A percentile compares a stretch with the other conserved stretches of the same genome.
Conservation (phyloP, 2,888 invertebrate genomes). For the Coelopa pilipes region DNA sequence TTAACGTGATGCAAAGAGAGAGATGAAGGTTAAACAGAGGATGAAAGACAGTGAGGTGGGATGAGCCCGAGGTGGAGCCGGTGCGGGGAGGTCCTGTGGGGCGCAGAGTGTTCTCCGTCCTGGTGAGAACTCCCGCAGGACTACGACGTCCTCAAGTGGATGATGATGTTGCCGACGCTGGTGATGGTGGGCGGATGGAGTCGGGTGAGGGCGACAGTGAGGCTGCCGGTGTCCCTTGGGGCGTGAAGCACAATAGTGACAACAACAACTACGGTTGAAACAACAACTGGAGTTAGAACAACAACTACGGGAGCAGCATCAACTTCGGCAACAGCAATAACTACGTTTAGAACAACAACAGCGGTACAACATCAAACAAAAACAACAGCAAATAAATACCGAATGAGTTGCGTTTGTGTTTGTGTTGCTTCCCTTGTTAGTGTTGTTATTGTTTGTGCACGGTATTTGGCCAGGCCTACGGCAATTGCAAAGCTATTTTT, state of each 20-base stretch:
- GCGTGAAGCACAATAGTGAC: too few relatives aligned
- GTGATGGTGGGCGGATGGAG: background rate
- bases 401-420: constrained; percentile 2
- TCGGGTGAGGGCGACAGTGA: too few relatives aligned
- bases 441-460: background rate
- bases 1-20: background rate
- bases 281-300: too few relatives aligned
- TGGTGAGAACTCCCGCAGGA: background rate
- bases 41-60: background rate
- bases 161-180: background rate
- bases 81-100: too few relatives aligned
- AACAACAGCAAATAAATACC: constrained; percentile 15
- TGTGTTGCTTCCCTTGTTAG: background rate
- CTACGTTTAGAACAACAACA: background rate
- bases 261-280: too few relatives aligned
- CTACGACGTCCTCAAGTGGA: background rate
- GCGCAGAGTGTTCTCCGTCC: too few relatives aligned
- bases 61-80: background rate
- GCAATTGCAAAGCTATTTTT: constrained; percentile 44
- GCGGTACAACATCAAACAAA: background rate
- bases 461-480: constrained; percentile 34
- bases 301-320: background rate
- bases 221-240: too few relatives aligned
- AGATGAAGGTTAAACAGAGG: background rate
- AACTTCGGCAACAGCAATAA: background rate